Percentiles rank a stretch among this genome's conserved stretches.
These are phyloP conservation scores for Vimba vimba DNA, from an alignment of 2,113 vertebrate genomes.

Conservation along the genomic window DNA sequence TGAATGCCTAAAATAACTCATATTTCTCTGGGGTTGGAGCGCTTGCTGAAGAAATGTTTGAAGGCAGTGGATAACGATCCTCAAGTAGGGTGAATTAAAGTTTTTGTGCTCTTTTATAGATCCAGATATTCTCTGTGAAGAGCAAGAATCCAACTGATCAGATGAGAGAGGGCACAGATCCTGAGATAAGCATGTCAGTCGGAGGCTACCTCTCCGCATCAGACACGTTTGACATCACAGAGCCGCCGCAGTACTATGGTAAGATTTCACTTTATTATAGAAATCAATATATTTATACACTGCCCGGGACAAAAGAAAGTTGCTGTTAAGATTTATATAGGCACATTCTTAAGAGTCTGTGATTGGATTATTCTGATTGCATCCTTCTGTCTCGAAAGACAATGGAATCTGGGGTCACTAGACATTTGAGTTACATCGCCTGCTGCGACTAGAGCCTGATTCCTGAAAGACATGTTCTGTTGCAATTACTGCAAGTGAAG, in stretches of 20 bases:
- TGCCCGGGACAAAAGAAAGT: too few relatives aligned
- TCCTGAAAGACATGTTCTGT: too few relatives aligned
- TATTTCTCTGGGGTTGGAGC: background rate
- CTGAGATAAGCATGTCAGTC: constrained; percentile 82
- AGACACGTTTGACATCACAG: constrained; percentile 82
- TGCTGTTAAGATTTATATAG: too few relatives aligned
- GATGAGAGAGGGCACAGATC: constrained; percentile 83
- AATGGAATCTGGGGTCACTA: too few relatives aligned
- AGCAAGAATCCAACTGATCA: constrained; percentile 61
- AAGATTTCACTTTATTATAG: constrained; percentile 63
- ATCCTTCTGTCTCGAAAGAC: too few relatives aligned
- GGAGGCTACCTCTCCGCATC: constrained; percentile 81
- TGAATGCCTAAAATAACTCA: constrained; percentile 45
- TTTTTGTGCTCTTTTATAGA: constrained; percentile 42
- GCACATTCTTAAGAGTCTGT: too few relatives aligned
- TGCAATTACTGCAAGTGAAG: too few relatives aligned
- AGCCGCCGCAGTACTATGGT: constrained; percentile 88
- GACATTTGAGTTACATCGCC: too few relatives aligned
- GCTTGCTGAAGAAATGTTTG: constrained; percentile 29
- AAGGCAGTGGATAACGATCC: background rate
- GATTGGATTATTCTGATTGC: too few relatives aligned
- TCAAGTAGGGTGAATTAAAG: constrained; percentile 1
- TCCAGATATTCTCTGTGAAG: constrained; percentile 36
- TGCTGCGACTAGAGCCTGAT: too few relatives aligned
- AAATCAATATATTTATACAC: background rate